Base-by-base conservation (phyloP, 2,888 invertebrate species). In the Agriopis aurantiaria region DNA sequence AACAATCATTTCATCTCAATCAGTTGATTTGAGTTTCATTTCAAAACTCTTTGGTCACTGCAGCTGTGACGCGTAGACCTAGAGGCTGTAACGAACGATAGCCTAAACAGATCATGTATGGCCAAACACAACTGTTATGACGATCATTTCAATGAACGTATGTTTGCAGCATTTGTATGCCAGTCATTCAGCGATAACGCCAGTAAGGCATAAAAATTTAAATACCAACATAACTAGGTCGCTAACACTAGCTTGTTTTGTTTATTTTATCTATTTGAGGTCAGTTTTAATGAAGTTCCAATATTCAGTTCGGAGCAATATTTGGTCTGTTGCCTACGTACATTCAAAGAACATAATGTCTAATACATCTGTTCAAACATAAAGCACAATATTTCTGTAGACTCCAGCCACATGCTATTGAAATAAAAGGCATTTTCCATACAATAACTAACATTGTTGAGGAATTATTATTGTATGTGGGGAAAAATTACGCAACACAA, bases 251-350 rank as follows among this genome's bases (percentile, higher is more conserved):
- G 11, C 9, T 56, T 48, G 53, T 48, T 48, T 48, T n/a, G 33
- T 55, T 56, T 23, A 14, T n/a, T 23, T 48, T 23, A 23, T 53
- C 56, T 33, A 33, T 33, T 33, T 33, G 46, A 46, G 55, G 69
- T 56, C 66, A 67, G 53, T 66, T 68, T 69, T 46, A 65, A 65
- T 45, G 52, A 48, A 58, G 43, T 52, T 41, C n/a, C 40, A 56
- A 10, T 45, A 48, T 56, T 64, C 48, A 46, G 11, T 41, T 41
- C 56, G 40, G n/a, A 48, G n/a, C 45, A 43, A 52, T 62, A 43
- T 62, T 62, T n/a, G n/a, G 14, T 12, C 48, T 58, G n/a, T 33
- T 52, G 11, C 23, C 11, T 65, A 55, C 23, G 57, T 57, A 57
- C 45, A 23, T 57, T 17, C 17, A 17, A 56, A 17, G 17, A 17